Evolutionary conservation across 2,888 invertebrate species (phyloP), one percentile per base, ranked within the genome.

Genomic region (Chironomus tentans): DNA sequence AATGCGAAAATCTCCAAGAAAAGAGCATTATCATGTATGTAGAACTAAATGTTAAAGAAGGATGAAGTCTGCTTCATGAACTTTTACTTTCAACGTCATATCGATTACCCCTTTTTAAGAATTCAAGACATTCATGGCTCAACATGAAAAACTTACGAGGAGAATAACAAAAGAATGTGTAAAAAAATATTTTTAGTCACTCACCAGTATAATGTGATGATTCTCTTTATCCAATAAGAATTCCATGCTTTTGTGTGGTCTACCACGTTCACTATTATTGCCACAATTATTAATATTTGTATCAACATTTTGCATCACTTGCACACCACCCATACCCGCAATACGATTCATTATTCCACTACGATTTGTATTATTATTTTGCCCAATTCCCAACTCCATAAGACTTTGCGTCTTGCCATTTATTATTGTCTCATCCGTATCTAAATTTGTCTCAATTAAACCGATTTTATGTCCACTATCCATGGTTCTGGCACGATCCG

Each of bases 191-290:
- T 47, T 65, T 72, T 68, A 76, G 56, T 5, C 18, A 87, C 92
- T 91, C 82, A 94, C 94, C 93, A 93, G 90, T 80, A 92, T 90
- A 80, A 90, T 90, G 82, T 91, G 92, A 82, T 94, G 91, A 87
- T 93, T 94, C 84, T 94, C 93, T 86, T 94, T 95, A 86, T 95
- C 95, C 85, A 95, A 89, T 83, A 95, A 90, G 87, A 95, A 95
- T 89, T 95, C 95, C 95, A 95, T 95, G 85, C 94, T 94, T 86
- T 94, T 94, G 87, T 93, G 92, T 73, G 92, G 92, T 78, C 88
- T 82, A 70, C 85, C 83, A 76, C 84, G 80, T 81, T 86, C 86
- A 78, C 85, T 85, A 80, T 38, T 38, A 38, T 84, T 85, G 83
- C 84, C 85, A 83, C 84, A 85, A 83, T 85, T 85, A 83, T 85